These are phyloP conservation scores for Cottoperca gobio DNA, from an alignment of 2,797 vertebrate species.

Conservation along the genomic window DNA sequence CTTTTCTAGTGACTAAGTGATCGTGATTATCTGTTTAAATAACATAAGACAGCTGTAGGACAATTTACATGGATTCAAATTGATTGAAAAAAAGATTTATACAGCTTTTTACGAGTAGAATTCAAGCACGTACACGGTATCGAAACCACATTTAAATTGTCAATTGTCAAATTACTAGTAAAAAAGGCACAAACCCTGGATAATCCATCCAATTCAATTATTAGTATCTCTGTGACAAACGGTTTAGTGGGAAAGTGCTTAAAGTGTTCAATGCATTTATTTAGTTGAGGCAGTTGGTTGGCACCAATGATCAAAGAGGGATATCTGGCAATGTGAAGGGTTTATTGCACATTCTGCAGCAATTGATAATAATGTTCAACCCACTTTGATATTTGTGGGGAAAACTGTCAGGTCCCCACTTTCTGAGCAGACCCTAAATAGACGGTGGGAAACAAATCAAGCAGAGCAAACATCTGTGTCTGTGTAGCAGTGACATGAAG, in stretches of 20 bases:
- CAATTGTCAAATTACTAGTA: no score
- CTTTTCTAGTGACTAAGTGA: not conserved
- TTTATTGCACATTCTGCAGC: not conserved
- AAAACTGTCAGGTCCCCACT: not conserved
- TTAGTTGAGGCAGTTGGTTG: not conserved
- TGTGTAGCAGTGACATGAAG: not conserved
- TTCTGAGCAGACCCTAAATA: not conserved
- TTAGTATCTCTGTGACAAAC: not conserved
- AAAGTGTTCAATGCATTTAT: no score
- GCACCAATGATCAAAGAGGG: not conserved
- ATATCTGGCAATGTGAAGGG: not conserved
- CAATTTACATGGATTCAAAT: not conserved
- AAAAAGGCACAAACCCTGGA: not conserved
- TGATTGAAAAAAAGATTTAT: not conserved
- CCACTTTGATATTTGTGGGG: not conserved
- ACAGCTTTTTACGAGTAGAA: no score
- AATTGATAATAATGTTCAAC: not conserved
- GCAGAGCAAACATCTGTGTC: not conserved
- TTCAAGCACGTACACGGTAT: no score
- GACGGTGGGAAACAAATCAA: not conserved
- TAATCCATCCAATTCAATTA: not conserved
- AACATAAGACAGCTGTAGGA: not conserved
- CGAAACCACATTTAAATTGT: no score
- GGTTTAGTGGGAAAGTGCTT: not conserved
- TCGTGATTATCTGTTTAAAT: not conserved